Base-by-base conservation (phyloP, 2,113 vertebrate species). In the Lipophrys pholis region DNA sequence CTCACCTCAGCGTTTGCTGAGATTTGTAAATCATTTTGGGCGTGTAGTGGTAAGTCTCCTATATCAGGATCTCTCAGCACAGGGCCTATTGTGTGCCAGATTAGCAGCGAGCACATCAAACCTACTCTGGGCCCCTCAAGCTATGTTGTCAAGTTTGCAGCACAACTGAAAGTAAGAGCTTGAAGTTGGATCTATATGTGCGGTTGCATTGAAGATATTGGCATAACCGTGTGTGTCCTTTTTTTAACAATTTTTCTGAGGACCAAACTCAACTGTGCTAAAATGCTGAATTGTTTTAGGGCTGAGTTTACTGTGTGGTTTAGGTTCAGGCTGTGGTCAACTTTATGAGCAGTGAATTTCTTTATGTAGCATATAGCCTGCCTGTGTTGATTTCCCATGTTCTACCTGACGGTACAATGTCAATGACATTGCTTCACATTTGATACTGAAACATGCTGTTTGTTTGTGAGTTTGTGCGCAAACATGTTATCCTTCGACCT, bases 101-200 rank as follows among this genome's bases (percentile, higher is more conserved):
- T 45, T 54, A 30, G 57, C 71, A 76, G 70, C 64, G 53, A 52
- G 74, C 65, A 72, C 69, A 77, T 62, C 58, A 77, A 59, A 71
- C 64, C 43, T 41, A 58, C 76, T 77, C 43, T 52, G 0, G 11
- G 43, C 0, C 55, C 66, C 66, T 69, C 8, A 49, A 74, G 69
- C 63, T 73, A 58, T 80, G 66, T 68, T 60, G 74, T 72, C 72
- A 83, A 73, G 76, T 68, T 70, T 75, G 40, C 55, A 74, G 52
- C 59, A 36, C 57, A 35, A 66, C 65, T 53, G 38, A 46, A 73
- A 73, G 55, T 45, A 42, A 74, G 12, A 41, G 40, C 16, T 59
- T 11, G 14, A 36, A 6, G 69, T 53, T 52, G 43, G n/a, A 55
- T 63, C 61, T 60, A 48, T 12, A 66, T 38, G 55, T 76, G 57